phyloP scores from a whole-genome alignment of 53 echinoderm and acorn worm genomes.

The Zoroaster sp. region DNA sequence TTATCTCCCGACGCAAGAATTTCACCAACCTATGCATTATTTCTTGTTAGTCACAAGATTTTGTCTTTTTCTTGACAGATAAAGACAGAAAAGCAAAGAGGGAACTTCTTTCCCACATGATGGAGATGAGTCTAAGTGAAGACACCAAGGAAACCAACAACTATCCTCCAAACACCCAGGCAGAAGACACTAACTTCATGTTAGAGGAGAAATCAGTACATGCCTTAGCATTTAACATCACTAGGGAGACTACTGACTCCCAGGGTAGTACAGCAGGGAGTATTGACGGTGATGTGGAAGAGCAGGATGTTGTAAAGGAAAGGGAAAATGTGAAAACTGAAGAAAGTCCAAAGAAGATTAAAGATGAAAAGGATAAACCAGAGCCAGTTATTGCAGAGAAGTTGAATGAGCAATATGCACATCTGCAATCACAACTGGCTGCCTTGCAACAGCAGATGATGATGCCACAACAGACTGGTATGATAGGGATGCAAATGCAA shows the following conservation, averaged over 20 bases:
- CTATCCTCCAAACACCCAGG: slow-evolving; percentile 80
- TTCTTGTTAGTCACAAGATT: no score
- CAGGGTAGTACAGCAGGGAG: background rate
- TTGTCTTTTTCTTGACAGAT: slow-evolving; percentile 12
- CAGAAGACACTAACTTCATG: slow-evolving; percentile 65
- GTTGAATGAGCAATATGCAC: slow-evolving; percentile 73
- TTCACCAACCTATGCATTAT: no score
- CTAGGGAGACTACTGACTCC: slow-evolving; percentile 20
- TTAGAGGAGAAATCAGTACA: slow-evolving; percentile 86
- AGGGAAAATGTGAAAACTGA: background rate
- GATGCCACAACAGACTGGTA: slow-evolving; percentile 54
- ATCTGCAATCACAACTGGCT: slow-evolving; percentile 79
- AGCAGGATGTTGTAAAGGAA: background rate
- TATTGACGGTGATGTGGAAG: background rate
- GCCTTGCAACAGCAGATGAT: slow-evolving; percentile 61
- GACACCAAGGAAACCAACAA: slow-evolving; percentile 81
- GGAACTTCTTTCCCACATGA: slow-evolving; percentile 61
- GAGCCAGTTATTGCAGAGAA: slow-evolving; percentile 43
- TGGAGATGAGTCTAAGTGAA: slow-evolving; percentile 86
- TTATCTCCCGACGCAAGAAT: no score
- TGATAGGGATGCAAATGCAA: slow-evolving; percentile 48
- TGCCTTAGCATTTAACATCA: slow-evolving; percentile 55
- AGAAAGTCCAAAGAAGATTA: slow-evolving; percentile 41
- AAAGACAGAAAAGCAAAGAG: slow-evolving; percentile 38
- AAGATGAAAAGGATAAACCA: background rate